These are phyloP conservation scores for Holocentrus rufus DNA, from an alignment of 2,797 vertebrate genomes.

Conservation along the genomic window DNA sequence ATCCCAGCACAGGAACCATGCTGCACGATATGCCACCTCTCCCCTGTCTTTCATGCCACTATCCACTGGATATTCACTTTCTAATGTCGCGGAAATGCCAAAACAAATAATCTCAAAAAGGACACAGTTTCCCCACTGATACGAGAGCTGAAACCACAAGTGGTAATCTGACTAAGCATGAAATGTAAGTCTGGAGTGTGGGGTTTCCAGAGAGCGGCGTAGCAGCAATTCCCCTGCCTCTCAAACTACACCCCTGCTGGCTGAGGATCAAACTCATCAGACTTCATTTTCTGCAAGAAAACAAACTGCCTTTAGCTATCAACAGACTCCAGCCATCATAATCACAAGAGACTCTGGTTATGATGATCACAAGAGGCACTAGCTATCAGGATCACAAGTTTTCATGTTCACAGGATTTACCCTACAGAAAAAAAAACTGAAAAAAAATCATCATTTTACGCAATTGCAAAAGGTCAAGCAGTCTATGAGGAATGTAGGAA, in stretches of 20 bases:
- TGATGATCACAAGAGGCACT: slow-evolving; percentile 60
- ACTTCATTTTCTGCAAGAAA: slow-evolving; percentile 44
- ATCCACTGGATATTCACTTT: background rate
- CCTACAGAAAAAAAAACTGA: slow-evolving; percentile 55
- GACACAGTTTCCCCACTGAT: no score
- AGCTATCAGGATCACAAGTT: slow-evolving; percentile 63
- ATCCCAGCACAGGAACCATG: background rate
- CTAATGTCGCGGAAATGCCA: background rate
- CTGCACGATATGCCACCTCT: background rate
- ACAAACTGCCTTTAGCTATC: slow-evolving; percentile 68
- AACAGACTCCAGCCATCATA: slow-evolving; percentile 41
- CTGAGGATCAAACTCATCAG: slow-evolving; percentile 57
- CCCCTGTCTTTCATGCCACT: background rate
- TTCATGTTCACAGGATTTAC: slow-evolving; percentile 35
- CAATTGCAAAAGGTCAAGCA: slow-evolving; percentile 76
- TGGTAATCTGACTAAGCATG: background rate
- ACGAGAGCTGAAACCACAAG: background rate
- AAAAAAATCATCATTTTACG: slow-evolving; percentile 67
- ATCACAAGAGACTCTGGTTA: slow-evolving; percentile 38
- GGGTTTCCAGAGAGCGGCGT: slow-evolving; percentile 28
- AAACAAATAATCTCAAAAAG: background rate
- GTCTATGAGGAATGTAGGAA: slow-evolving; percentile 67
- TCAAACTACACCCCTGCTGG: slow-evolving; percentile 45
- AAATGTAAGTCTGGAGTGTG: background rate
- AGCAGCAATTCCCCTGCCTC: slow-evolving; percentile 30